Evolutionary conservation across 2,113 vertebrate genomes (phyloP).

Genomic region (Hyperopisus bebe): DNA sequence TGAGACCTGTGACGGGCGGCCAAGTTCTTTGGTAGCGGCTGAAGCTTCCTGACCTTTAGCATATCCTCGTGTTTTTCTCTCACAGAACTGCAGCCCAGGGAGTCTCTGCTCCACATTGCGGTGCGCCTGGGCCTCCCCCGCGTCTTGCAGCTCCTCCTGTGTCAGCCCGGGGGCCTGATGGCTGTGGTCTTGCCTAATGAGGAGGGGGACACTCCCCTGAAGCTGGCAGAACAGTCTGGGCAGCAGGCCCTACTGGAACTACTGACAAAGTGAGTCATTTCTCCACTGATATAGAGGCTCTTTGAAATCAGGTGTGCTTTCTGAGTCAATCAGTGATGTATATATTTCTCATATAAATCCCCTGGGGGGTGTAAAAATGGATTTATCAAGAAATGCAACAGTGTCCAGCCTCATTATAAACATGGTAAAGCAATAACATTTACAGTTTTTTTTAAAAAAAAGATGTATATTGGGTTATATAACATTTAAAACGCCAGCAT

Average conservation of each 20-base stretch:
- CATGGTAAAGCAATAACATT: background rate
- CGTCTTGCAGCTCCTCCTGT: conserved; percentile 66
- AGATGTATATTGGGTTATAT: background rate
- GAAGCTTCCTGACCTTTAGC: background rate
- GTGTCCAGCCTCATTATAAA: background rate
- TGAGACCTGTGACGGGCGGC: background rate
- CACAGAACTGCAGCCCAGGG: conserved; percentile 53
- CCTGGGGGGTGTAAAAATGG: background rate
- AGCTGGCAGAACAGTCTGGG: conserved; percentile 58
- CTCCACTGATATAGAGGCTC: background rate
- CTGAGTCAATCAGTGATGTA: background rate
- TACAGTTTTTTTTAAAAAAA: background rate
- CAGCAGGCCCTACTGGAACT: conserved; percentile 49
- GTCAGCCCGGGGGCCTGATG: conserved; percentile 60
- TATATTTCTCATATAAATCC: background rate
- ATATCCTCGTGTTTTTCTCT: background rate
- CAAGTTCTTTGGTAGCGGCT: background rate
- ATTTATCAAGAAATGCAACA: background rate
- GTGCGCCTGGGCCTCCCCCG: conserved; percentile 67
- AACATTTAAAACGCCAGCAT: background rate
- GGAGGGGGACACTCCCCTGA: conserved; percentile 63
- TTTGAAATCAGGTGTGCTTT: background rate
- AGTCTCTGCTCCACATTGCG: conserved; percentile 70
- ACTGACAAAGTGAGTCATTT: conserved; percentile 62
- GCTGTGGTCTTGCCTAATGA: conserved; percentile 57